A percentile compares a stretch with the other conserved stretches of the same genome.
These are phyloP conservation scores for Orchesellides sinensis DNA, from an alignment of 2,888 invertebrate species.

Conservation along the genomic window DNA sequence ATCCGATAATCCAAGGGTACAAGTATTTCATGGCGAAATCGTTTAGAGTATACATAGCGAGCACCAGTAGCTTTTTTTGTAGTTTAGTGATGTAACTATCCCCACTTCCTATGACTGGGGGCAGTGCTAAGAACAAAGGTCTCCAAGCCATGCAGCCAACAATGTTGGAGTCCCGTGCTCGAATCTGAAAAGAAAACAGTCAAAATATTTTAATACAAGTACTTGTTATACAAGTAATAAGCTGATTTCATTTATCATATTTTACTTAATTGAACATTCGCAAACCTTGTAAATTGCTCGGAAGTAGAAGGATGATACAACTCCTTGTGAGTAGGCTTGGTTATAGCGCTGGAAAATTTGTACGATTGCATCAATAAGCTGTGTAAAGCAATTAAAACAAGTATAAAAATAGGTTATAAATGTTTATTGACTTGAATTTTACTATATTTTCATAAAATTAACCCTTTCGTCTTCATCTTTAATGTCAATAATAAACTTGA, in stretches of 20 bases:
- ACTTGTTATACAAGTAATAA: not conserved
- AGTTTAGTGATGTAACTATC: not conserved
- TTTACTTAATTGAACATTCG: conserved; percentile 38
- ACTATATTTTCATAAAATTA: conserved; percentile 26
- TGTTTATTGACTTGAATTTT: no score
- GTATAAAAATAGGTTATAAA: not conserved
- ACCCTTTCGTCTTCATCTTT: conserved; percentile 83
- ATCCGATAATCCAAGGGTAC: conserved; percentile 80
- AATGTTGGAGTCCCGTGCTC: conserved; percentile 79
- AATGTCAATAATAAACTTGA: conserved; percentile 87
- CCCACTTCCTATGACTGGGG: not conserved
- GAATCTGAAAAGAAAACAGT: conserved; percentile 41
- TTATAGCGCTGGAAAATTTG: conserved; percentile 82
- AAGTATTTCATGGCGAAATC: conserved; percentile 80
- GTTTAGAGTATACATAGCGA: conserved; percentile 80
- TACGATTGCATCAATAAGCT: conserved; percentile 78
- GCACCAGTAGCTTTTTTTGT: conserved; percentile 75
- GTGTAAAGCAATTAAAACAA: conserved; percentile 47
- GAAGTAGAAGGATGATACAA: conserved; percentile 87
- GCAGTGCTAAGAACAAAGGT: conserved; percentile 77
- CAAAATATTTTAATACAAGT: not conserved
- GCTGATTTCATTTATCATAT: no score
- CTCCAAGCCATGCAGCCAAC: conserved; percentile 87
- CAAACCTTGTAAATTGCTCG: conserved; percentile 83
- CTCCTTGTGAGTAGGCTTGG: conserved; percentile 81